Percentiles rank a stretch among this genome's conserved stretches.
These are phyloP conservation scores for Resseliella maxima DNA, from an alignment of 2,888 invertebrate genomes.

Conservation along the genomic window DNA sequence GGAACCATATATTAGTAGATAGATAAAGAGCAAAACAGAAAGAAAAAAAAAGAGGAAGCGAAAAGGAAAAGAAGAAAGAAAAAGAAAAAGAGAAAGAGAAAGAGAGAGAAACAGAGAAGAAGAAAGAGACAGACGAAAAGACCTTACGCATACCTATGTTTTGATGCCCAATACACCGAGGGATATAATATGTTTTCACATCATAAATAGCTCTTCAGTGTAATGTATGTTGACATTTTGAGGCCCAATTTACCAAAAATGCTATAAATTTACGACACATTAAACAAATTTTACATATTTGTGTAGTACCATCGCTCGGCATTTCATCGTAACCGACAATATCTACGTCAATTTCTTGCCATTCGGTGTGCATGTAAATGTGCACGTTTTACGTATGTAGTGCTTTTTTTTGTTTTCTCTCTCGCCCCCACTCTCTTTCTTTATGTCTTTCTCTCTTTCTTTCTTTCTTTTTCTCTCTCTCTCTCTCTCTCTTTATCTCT, in stretches of 20 bases:
- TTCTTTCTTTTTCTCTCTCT: too few species aligned
- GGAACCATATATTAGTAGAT: too few species aligned
- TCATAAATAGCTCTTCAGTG: conserved; percentile 54
- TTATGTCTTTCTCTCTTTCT: not conserved
- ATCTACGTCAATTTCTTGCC: conserved; percentile 38
- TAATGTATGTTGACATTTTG: conserved; percentile 56
- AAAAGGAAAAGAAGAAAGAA: not conserved
- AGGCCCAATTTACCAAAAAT: conserved; percentile 54
- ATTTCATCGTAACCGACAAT: conserved; percentile 25
- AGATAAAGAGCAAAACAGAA: too few species aligned
- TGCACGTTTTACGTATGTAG: conserved; percentile 40
- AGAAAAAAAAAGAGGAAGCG: too few species aligned
- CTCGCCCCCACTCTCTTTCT: too few species aligned
- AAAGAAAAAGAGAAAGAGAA: too few species aligned
- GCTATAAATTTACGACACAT: conserved; percentile 56
- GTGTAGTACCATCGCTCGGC: conserved; percentile 34
- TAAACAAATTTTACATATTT: conserved; percentile 51
- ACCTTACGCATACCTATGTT: conserved; percentile 10
- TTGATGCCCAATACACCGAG: conserved; percentile 37
- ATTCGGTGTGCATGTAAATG: not conserved
- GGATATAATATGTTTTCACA: conserved; percentile 54
- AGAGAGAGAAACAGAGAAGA: not conserved
- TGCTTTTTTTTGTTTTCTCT: too few species aligned
- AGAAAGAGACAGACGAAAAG: not conserved
- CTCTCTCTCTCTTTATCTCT: too few species aligned